Conservation (phyloP, 1,140 invertebrate species). For the Conus betulinus region DNA sequence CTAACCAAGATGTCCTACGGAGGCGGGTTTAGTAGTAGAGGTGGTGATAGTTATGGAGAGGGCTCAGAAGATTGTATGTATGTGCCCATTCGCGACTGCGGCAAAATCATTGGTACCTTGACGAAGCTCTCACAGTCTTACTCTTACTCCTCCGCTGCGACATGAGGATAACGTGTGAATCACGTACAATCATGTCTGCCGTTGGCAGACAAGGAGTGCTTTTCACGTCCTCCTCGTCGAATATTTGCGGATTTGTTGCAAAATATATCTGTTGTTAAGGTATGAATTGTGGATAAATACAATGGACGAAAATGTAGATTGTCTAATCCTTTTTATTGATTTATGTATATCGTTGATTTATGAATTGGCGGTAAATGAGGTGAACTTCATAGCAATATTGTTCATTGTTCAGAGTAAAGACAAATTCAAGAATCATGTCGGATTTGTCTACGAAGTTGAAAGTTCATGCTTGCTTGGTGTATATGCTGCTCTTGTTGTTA, state of each 20-base stretch:
- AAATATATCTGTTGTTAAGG: not conserved
- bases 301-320: no score
- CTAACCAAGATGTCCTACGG: not conserved
- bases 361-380: no score
- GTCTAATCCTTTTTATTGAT: no score
- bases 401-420: no score
- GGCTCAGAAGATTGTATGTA: not conserved
- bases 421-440: no score
- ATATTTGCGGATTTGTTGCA: not conserved
- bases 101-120: slow-evolving; percentile 24
- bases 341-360: no score
- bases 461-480: no score
- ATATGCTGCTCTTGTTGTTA: no score
- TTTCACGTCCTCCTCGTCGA: not conserved
- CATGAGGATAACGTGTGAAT: not conserved
- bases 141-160: not conserved
- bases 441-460: no score
- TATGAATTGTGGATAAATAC: no score
- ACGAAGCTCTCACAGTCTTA: no score
- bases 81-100: slow-evolving; percentile 2
- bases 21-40: slow-evolving; percentile 5
- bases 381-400: no score
- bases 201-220: not conserved
- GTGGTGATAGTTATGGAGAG: not conserved
- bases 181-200: not conserved